Conservation (phyloP, 2,888 invertebrate species). For the Eristalinus sepulchralis region DNA sequence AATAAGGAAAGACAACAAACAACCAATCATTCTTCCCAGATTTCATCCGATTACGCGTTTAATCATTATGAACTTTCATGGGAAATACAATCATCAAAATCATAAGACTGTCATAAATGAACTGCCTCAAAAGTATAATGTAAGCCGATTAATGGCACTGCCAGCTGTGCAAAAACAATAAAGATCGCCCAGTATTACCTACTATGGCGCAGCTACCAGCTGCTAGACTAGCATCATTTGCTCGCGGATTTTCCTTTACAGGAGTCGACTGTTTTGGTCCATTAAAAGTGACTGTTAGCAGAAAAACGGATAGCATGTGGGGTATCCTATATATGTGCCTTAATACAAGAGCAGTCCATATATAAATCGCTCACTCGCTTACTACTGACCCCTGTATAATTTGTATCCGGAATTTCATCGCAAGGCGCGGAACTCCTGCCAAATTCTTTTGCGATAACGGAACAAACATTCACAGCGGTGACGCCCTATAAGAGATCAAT, state of each 20-base stretch:
- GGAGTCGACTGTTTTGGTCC: background rate
- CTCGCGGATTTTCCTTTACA: background rate
- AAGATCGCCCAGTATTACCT: background rate
- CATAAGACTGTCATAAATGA: constrained; percentile 8
- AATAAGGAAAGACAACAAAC: background rate
- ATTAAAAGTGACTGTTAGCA: background rate
- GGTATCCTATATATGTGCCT: background rate
- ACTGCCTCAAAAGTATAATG: background rate
- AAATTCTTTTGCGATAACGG: constrained; percentile 25
- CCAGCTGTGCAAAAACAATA: background rate
- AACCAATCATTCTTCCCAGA: constrained; percentile 12
- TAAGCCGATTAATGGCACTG: background rate
- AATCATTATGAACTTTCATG: background rate
- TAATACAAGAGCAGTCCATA: background rate
- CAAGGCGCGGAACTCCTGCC: background rate
- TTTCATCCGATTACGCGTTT: background rate
- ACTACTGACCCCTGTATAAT: background rate
- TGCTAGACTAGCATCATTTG: background rate
- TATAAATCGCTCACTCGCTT: background rate
- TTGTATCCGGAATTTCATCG: background rate
- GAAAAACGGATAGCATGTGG: background rate
- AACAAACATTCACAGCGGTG: constrained; percentile 41
- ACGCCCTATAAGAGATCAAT: background rate
- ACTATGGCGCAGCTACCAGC: background rate
- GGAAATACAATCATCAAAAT: constrained; percentile 14